phyloP scores from a whole-genome alignment of 2,797 vertebrate species.

The Halcyon smyrnensis region DNA sequence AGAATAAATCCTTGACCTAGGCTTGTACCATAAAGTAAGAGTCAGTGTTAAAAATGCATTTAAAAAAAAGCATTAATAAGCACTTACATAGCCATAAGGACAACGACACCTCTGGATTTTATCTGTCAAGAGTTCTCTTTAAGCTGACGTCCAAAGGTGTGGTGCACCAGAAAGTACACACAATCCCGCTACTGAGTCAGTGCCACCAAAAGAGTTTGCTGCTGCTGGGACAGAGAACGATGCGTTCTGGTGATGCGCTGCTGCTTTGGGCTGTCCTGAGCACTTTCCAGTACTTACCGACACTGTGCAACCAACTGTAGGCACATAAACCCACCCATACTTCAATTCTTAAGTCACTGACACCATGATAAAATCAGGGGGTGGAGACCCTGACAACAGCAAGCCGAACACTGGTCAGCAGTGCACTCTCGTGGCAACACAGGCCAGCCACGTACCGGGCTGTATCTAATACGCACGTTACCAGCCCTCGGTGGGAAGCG shows the following conservation, averaged over 20 bases:
- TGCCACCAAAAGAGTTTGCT: neutral
- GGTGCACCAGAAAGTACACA: fast-evolving
- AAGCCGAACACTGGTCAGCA: neutral
- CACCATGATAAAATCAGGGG: neutral
- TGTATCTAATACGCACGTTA: fast-evolving
- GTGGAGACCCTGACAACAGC: neutral
- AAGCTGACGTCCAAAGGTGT: neutral
- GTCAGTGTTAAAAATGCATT: neutral
- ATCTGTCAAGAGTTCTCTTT: neutral
- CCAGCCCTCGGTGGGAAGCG: neutral
- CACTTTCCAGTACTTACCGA: fast-evolving
- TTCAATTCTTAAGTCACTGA: neutral
- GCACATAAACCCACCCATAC: neutral
- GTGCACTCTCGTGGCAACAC: neutral
- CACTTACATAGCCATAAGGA: neutral
- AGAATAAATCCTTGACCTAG: neutral
- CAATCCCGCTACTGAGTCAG: fast-evolving
- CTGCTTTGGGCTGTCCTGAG: neutral
- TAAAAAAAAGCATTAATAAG: neutral
- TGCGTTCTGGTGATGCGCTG: neutral
- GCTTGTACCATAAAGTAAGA: neutral
- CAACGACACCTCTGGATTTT: neutral
- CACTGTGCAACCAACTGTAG: neutral
- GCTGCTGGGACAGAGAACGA: neutral
- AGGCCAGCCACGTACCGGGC: neutral